A percentile compares a stretch with the other conserved stretches of the same genome.
Evolutionary conservation across 2,888 invertebrate genomes (phyloP).

Genomic region (Caenorhabditis virilis): DNA sequence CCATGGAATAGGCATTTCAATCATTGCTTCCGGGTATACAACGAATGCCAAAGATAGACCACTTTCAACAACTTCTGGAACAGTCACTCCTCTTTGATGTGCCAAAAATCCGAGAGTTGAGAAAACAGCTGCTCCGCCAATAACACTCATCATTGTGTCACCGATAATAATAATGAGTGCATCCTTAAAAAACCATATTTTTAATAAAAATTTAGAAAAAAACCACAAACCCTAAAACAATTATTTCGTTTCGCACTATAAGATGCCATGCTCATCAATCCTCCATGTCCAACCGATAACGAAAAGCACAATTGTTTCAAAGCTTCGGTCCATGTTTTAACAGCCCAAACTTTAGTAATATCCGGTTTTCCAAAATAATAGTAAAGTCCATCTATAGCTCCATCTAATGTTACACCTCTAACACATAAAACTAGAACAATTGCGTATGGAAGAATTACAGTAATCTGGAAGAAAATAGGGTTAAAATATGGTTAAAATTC

Average conservation of each 20-base stretch:
- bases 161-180: constrained; percentile 55
- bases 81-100: constrained; percentile 8
- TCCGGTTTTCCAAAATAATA: constrained; percentile 46
- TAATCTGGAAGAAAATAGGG: constrained; percentile 15
- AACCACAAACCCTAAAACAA: constrained; percentile 53
- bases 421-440: constrained; percentile 44
- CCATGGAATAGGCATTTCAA: constrained; percentile 67
- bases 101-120: constrained; percentile 55
- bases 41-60: constrained; percentile 70
- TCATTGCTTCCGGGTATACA: constrained; percentile 69
- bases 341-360: constrained; percentile 34
- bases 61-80: constrained; percentile 37
- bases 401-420: constrained; percentile 55
- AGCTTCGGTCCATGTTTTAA: constrained; percentile 59
- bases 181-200: too few relatives aligned
- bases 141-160: constrained; percentile 51
- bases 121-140: constrained; percentile 56
- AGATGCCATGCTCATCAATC: constrained; percentile 55
- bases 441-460: constrained; percentile 39
- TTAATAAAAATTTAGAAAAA: too few relatives aligned
- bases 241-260: constrained; percentile 57
- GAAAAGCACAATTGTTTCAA: constrained; percentile 63
- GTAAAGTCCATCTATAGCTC: constrained; percentile 50
- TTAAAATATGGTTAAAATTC: not conserved
- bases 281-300: constrained; percentile 59